Evolutionary conservation across 2,888 invertebrate genomes (phyloP).

Genomic region (Lampropteryx suffumata): DNA sequence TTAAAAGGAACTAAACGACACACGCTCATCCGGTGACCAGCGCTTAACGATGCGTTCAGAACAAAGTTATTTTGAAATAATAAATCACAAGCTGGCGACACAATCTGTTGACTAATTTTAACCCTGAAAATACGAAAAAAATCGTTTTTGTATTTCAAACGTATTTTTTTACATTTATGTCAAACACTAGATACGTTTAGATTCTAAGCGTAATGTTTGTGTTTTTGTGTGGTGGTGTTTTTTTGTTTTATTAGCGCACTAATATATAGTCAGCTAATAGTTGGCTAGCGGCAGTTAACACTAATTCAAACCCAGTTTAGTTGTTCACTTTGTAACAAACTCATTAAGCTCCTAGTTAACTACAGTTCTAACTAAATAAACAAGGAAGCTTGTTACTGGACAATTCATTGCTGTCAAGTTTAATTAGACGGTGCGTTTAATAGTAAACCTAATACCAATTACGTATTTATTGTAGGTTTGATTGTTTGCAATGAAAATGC

Average conservation of each 20-base stretch:
- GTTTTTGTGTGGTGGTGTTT: too few species aligned
- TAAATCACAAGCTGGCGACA: constrained; percentile 42
- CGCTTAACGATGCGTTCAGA: constrained; percentile 60
- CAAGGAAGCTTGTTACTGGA: constrained; percentile 60
- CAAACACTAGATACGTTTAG: too few species aligned
- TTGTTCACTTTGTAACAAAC: constrained; percentile 45
- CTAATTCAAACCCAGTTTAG: constrained; percentile 39
- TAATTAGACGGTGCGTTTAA: constrained; percentile 55
- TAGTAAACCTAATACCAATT: too few species aligned
- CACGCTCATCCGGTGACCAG: constrained; percentile 53
- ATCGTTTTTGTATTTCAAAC: too few species aligned
- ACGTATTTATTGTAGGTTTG: too few species aligned
- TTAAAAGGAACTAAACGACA: constrained; percentile 18
- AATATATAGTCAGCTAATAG: constrained; percentile 22
- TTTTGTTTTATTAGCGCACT: constrained; percentile 3
- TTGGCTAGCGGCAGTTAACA: constrained; percentile 32
- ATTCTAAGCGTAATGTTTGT: not conserved
- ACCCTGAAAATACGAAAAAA: constrained; percentile 31
- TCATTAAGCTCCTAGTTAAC: constrained; percentile 42
- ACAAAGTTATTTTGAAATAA: constrained; percentile 46
- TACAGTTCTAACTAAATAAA: constrained; percentile 49
- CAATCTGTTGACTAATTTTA: constrained; percentile 42
- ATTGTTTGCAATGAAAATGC: too few species aligned
- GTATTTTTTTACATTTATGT: too few species aligned
- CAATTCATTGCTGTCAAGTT: constrained; percentile 59